A percentile compares a stretch with the other conserved stretches of the same genome.
These are phyloP conservation scores for Epsilonema sp. DNA, from an alignment of 2,888 invertebrate genomes.

Conservation along the genomic window DNA sequence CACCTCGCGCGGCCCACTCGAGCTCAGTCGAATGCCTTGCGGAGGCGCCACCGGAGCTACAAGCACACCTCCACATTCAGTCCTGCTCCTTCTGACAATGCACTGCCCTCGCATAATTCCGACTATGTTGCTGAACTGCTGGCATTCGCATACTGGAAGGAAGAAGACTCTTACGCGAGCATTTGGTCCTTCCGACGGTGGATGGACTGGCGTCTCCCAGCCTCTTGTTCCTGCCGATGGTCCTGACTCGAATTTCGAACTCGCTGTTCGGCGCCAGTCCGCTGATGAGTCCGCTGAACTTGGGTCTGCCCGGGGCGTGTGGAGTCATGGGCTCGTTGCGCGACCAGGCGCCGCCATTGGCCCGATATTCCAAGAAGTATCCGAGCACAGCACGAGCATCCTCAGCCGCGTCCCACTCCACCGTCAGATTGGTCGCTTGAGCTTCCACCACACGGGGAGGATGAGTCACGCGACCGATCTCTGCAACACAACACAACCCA, in stretches of 20 bases:
- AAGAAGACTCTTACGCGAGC: conserved; percentile 12
- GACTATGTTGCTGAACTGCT: too few species aligned
- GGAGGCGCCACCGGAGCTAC: conserved; percentile 22
- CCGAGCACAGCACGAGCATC: conserved; percentile 14
- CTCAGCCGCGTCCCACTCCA: conserved; percentile 22
- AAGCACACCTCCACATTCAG: too few species aligned
- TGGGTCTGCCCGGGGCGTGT: conserved; percentile 17
- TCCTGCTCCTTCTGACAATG: too few species aligned
- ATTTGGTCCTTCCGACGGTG: conserved; percentile 25
- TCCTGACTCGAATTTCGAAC: conserved; percentile 22
- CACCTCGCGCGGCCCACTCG: conserved; percentile 24
- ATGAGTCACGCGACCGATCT: not conserved
- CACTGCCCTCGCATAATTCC: too few species aligned
- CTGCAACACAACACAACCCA: too few species aligned
- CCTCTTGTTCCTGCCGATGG: conserved; percentile 19
- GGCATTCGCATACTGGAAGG: too few species aligned
- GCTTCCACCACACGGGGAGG: not conserved
- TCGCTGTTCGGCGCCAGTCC: conserved; percentile 24
- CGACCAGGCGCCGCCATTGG: conserved; percentile 22
- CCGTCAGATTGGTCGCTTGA: too few species aligned
- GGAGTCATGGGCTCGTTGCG: conserved; percentile 19
- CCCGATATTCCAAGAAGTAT: conserved; percentile 24
- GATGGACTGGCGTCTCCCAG: conserved; percentile 24
- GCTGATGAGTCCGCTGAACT: conserved; percentile 20
- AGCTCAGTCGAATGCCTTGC: conserved; percentile 20